A percentile compares a stretch with the other conserved stretches of the same genome.
phyloP scores from a whole-genome alignment of 2,113 vertebrate genomes.

The Nothoprocta perdicaria region DNA sequence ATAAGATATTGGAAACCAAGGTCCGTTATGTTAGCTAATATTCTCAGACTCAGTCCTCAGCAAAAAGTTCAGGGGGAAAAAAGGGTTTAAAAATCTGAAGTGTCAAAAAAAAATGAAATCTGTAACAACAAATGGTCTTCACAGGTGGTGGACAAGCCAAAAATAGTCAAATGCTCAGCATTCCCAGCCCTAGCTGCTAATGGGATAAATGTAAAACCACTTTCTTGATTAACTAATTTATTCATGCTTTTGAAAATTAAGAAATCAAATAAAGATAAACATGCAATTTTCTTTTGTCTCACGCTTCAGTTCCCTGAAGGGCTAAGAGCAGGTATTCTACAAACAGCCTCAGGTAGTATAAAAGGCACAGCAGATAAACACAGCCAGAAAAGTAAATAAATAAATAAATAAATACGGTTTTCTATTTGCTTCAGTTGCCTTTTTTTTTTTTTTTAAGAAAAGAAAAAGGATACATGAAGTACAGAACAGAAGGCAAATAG shows the following conservation, averaged over 20 bases:
- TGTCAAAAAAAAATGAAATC: background rate
- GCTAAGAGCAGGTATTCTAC: background rate
- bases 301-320: conserved; percentile 39
- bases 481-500: background rate
- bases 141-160: conserved; percentile 5
- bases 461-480: background rate
- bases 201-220: conserved; percentile 47
- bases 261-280: conserved; percentile 67
- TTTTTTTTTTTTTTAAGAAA: background rate
- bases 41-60: background rate
- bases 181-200: conserved; percentile 28
- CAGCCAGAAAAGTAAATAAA: background rate
- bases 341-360: background rate
- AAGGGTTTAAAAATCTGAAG: conserved; percentile 18
- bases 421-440: background rate
- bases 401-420: background rate
- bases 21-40: background rate
- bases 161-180: conserved; percentile 23
- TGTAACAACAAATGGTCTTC: background rate
- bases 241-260: conserved; percentile 47
- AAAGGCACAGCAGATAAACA: conserved; percentile 2
- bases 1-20: conserved; percentile 19
- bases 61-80: conserved; percentile 33
- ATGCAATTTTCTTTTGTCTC: conserved; percentile 57
- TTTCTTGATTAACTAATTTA: conserved; percentile 66